These are phyloP conservation scores for Perdix hodgsoniae DNA, from an alignment of 2,797 vertebrate genomes.

Conservation along the genomic window DNA sequence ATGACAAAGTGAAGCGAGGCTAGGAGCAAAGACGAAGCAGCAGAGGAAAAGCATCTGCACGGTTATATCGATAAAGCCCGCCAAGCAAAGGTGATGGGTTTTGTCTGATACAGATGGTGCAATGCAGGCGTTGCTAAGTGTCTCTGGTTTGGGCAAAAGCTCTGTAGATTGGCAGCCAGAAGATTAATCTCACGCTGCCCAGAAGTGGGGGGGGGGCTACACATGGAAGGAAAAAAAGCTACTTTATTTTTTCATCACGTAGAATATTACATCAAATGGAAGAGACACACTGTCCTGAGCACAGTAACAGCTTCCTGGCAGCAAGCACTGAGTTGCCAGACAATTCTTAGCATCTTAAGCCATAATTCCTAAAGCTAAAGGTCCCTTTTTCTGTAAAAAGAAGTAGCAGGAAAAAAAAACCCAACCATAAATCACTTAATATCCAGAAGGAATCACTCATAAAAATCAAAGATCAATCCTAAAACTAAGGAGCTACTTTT, in stretches of 20 bases:
- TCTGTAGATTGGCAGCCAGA: constrained; percentile 15
- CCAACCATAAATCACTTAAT: neutral
- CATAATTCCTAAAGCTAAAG: neutral
- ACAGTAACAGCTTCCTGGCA: constrained; percentile 47
- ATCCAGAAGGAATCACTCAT: neutral
- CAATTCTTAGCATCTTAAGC: neutral
- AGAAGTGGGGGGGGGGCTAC: neutral
- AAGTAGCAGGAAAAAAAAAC: neutral
- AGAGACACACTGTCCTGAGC: constrained; percentile 43
- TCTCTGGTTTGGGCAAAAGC: constrained; percentile 16
- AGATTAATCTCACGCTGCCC: constrained; percentile 40
- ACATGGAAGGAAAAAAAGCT: neutral
- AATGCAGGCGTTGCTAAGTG: neutral
- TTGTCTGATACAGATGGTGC: neutral
- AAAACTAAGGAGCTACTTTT: neutral
- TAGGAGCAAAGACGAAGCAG: constrained; percentile 42
- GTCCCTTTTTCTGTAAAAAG: neutral
- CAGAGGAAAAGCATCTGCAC: neutral
- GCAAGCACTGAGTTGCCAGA: constrained; percentile 13
- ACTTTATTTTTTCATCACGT: constrained; percentile 68
- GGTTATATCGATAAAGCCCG: neutral
- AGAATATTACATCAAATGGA: neutral
- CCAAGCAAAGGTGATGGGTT: neutral
- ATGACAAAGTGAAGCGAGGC: constrained; percentile 59
- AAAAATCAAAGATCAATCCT: neutral